phyloP scores from a whole-genome alignment of 2,797 vertebrate genomes.

The Manis crassicaudata region DNA sequence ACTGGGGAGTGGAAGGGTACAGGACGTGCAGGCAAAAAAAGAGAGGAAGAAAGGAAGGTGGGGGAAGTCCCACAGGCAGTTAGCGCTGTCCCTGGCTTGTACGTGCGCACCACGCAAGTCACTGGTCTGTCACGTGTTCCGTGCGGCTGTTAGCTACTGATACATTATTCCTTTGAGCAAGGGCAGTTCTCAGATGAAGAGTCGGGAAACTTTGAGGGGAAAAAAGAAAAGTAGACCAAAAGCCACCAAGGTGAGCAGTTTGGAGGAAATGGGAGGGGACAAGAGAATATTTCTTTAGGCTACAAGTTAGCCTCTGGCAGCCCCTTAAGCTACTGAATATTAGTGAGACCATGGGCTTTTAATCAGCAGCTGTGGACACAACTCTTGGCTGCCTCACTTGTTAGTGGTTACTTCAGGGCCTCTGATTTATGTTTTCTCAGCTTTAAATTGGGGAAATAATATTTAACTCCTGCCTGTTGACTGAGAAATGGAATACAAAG shows the following conservation, averaged over 20 bases:
- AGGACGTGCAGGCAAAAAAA: background rate
- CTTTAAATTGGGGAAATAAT: background rate
- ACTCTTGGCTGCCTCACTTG: background rate
- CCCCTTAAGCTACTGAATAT: background rate
- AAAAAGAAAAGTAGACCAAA: background rate
- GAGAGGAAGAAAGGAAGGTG: background rate
- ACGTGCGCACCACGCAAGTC: accelerated
- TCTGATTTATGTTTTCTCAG: background rate
- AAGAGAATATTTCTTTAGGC: background rate
- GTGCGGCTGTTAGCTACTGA: background rate
- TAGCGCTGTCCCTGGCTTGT: accelerated
- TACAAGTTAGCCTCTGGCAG: background rate
- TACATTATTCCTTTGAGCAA: background rate
- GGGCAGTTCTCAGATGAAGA: background rate
- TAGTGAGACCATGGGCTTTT: background rate
- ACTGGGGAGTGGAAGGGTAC: accelerated
- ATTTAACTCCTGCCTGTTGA: background rate
- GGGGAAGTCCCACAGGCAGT: accelerated
- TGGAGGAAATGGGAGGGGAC: background rate
- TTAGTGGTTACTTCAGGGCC: background rate
- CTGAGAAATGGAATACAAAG: background rate
- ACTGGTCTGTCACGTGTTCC: background rate
- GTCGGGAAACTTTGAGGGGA: background rate
- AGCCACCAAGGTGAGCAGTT: background rate
- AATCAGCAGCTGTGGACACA: background rate